These are phyloP conservation scores for Lepidocolaptes lacrymiger DNA, from an alignment of 2,797 vertebrate species.

Conservation along the genomic window DNA sequence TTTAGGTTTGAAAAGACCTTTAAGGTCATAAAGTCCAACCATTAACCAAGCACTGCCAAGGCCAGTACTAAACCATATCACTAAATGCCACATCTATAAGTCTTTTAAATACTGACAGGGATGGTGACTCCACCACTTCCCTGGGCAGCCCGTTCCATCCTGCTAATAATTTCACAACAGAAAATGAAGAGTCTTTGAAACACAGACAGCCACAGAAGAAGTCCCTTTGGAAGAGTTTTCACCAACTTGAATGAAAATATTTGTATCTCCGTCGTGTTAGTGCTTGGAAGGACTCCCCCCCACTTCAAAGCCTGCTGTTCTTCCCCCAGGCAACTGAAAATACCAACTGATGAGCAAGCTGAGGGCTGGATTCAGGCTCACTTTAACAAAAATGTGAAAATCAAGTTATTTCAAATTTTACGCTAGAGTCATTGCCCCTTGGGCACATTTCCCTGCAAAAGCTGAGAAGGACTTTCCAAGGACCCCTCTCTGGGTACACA, in stretches of 20 bases:
- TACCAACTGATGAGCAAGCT: neutral
- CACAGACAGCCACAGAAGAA: neutral
- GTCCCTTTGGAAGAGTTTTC: neutral
- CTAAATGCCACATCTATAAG: fast-evolving
- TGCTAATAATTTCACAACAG: neutral
- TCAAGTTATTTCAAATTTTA: neutral
- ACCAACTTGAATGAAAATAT: neutral
- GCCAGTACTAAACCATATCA: neutral
- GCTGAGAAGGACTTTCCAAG: neutral
- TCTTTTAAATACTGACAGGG: neutral
- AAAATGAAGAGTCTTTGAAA: neutral
- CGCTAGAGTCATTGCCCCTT: neutral
- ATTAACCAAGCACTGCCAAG: neutral
- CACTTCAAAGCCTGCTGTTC: neutral
- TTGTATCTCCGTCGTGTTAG: neutral
- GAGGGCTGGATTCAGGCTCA: neutral
- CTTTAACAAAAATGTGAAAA: neutral
- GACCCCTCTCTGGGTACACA: neutral
- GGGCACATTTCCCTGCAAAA: neutral
- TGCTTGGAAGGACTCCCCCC: neutral
- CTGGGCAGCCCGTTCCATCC: neutral
- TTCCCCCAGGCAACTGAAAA: neutral
- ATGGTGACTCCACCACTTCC: neutral
- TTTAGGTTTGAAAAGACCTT: neutral
- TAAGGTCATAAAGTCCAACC: neutral